phyloP scores from a whole-genome alignment of 2,797 vertebrate species.

The Thunnus albacares region DNA sequence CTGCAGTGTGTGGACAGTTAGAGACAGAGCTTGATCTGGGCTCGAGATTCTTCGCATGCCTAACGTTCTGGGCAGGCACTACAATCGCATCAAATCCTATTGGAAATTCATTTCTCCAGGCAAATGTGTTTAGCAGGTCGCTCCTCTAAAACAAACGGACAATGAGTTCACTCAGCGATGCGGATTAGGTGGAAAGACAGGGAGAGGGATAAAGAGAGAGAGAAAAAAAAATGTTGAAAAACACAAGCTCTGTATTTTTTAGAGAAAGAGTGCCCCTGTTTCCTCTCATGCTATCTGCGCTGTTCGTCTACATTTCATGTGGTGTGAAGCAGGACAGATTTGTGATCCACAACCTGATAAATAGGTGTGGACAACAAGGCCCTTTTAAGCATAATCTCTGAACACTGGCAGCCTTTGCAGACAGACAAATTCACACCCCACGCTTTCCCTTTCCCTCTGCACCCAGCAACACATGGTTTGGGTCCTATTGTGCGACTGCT shows the following conservation, averaged over 20 bases:
- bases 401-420: constrained; percentile 33
- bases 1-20: constrained; percentile 48
- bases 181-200: constrained; percentile 56
- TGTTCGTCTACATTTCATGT: constrained; percentile 33
- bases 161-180: constrained; percentile 74
- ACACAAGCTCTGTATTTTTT: constrained; percentile 37
- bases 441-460: constrained; percentile 35
- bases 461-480: constrained; percentile 51
- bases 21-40: constrained; percentile 53
- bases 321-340: constrained; percentile 21
- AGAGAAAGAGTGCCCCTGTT: constrained; percentile 33
- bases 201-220: neutral
- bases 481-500: constrained; percentile 56
- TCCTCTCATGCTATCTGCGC: constrained; percentile 39
- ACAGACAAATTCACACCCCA: constrained; percentile 47
- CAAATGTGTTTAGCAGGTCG: constrained; percentile 79
- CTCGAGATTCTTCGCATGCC: constrained; percentile 75
- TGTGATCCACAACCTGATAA: constrained; percentile 54
- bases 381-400: constrained; percentile 43
- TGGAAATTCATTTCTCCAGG: constrained; percentile 73
- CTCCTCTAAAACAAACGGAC: constrained; percentile 70
- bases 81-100: constrained; percentile 63
- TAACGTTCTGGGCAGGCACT: constrained; percentile 73
- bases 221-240: constrained; percentile 22
- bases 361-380: constrained; percentile 61